These are phyloP conservation scores for Ormyrus nitidulus DNA, from an alignment of 2,888 invertebrate genomes.

Conservation along the genomic window DNA sequence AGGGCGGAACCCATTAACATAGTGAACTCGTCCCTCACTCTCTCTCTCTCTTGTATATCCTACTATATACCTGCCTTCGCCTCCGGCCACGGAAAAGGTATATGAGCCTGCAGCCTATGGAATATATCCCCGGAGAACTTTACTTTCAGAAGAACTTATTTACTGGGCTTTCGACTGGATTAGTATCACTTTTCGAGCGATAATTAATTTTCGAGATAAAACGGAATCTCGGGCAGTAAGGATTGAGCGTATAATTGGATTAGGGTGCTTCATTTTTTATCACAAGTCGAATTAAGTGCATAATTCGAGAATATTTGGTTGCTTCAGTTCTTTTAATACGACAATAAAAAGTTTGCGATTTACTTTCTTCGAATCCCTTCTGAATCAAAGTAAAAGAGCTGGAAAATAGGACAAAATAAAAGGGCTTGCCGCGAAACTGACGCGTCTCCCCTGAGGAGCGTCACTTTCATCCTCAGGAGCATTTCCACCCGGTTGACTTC, in stretches of 20 bases:
- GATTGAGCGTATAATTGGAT: background rate
- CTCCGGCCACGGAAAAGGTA: background rate
- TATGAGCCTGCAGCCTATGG: background rate
- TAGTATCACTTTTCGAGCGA: no score
- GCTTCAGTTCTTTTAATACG: no score
- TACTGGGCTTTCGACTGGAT: no score
- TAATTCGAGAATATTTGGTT: no score
- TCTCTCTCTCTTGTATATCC: slow-evolving; percentile 1
- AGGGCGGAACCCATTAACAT: slow-evolving; percentile 68
- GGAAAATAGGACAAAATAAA: background rate
- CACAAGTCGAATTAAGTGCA: no score
- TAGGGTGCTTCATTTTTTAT: background rate
- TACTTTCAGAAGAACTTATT: slow-evolving; percentile 3
- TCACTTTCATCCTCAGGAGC: no score
- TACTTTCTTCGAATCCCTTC: no score
- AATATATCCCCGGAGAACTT: background rate
- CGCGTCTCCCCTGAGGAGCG: background rate
- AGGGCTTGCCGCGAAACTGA: background rate
- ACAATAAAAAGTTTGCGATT: no score
- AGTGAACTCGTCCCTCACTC: slow-evolving; percentile 56
- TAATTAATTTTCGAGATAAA: background rate
- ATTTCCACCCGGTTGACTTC: background rate
- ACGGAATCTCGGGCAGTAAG: background rate
- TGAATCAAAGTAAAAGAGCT: no score
- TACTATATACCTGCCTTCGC: slow-evolving; percentile 14